A percentile compares a stretch with the other conserved stretches of the same genome.
phyloP scores from a whole-genome alignment of 2,113 vertebrate species.

The Cairina moschata region DNA sequence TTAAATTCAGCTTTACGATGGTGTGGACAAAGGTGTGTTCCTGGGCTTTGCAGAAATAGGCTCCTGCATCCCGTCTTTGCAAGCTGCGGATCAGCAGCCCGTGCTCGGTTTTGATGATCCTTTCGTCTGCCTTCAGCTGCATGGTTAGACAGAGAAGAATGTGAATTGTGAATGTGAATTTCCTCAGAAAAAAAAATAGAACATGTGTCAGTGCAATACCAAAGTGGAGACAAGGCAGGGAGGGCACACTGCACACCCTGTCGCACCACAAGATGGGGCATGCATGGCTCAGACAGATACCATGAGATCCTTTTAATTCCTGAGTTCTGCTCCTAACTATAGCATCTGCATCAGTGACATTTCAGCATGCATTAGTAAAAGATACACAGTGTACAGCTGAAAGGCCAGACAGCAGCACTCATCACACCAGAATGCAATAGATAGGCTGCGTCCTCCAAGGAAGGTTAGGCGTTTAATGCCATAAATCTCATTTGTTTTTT shows the following conservation, averaged over 20 bases:
- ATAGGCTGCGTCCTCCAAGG: background rate
- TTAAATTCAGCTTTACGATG: constrained; percentile 85
- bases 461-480: background rate
- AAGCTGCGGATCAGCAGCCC: constrained; percentile 93
- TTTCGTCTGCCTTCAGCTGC: constrained; percentile 90
- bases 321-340: background rate
- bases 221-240: background rate
- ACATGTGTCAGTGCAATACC: rapidly evolving
- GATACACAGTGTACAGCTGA: background rate
- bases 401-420: background rate
- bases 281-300: background rate
- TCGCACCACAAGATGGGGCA: background rate
- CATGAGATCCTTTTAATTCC: background rate
- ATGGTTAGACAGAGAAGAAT: constrained; percentile 38
- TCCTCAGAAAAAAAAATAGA: background rate
- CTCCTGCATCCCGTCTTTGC: constrained; percentile 84
- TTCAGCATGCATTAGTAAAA: background rate
- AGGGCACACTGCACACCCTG: rapidly evolving
- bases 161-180: constrained; percentile 23
- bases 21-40: constrained; percentile 92
- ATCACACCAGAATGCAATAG: background rate
- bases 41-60: constrained; percentile 91
- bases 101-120: constrained; percentile 87
- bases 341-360: background rate
- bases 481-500: background rate